Conservation (phyloP, 2,113 vertebrate species). For the Uria aalge region DNA sequence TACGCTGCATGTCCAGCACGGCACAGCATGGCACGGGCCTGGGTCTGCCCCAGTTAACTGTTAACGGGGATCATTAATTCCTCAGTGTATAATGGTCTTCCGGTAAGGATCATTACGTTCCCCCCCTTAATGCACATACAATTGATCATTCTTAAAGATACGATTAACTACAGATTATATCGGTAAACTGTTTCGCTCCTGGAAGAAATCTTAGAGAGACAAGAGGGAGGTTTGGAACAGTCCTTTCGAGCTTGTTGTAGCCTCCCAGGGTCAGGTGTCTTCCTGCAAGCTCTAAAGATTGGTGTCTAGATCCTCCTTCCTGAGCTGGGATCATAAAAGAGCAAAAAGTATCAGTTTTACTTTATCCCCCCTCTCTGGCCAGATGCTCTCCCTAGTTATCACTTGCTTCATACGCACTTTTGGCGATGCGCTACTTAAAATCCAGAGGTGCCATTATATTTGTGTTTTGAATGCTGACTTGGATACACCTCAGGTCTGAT, state of each 20-base stretch:
- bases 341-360: background rate
- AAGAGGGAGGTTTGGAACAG: background rate
- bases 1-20: fast-evolving
- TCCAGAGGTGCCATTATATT: background rate
- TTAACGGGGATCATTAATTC: background rate
- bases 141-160: background rate
- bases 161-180: background rate
- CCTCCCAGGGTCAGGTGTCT: background rate
- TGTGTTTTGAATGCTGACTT: background rate
- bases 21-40: background rate
- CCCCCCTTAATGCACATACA: background rate
- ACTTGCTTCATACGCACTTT: background rate
- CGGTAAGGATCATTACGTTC: background rate
- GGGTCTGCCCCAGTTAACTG: background rate
- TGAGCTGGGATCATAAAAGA: background rate
- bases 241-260: background rate
- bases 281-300: background rate
- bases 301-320: background rate
- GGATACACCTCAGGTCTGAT: background rate
- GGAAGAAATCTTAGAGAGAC: background rate
- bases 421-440: background rate
- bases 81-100: background rate
- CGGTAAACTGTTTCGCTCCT: background rate
- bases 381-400: background rate
- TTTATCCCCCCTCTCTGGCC: background rate